Evolutionary conservation across 64 coral and sea anemone species (phyloP), one percentile per base, ranked within the genome.

Genomic region (Actinia equina): DNA sequence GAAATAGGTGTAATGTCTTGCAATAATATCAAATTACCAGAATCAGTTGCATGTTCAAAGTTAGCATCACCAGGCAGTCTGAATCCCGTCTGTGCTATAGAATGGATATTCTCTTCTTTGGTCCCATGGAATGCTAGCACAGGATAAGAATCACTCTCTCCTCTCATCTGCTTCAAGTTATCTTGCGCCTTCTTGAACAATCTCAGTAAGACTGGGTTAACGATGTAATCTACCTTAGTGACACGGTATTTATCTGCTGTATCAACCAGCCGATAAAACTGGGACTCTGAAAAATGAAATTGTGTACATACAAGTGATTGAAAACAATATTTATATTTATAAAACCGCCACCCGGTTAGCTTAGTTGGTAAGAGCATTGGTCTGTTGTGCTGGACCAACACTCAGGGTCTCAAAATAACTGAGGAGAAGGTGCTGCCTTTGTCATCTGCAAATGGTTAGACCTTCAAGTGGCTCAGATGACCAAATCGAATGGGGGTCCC

Each of bases 41-140:
- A 85, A 77, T 95, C 93, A 59, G 93, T 95, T 19, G 93, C 93
- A 86, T 95, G 93, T 11, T 85, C 89, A 86, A 95, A 95, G 78
- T 91, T 89, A 17, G 59, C 44, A 10, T 95, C 93, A 49, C 93
- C 93, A 22, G 93, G 93, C 14, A 77, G 58, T 62, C 89, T 80
- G 59, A 95, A 95, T 71, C 93, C 93, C 42, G 46, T 53, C 4
- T 71, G 51, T 46, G 89, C 91, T 27, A 95, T 95, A 52, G 86
- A 95, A 71, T 91, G 89, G 43, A 95, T 95, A 49, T 89, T 89
- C 17, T 18, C 77, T 52, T 95, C 94, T 71, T 89, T 92, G 74
- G 94, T 95, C 46, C 94, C 94, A 85, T 95, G 94, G 83, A 95
- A 95, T 17, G 87, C 94, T n/a, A 95, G 65, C 12, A 95, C 94